These are phyloP conservation scores for Harlomillsia oculata DNA, from an alignment of 1,140 invertebrate genomes.

Conservation along the genomic window DNA sequence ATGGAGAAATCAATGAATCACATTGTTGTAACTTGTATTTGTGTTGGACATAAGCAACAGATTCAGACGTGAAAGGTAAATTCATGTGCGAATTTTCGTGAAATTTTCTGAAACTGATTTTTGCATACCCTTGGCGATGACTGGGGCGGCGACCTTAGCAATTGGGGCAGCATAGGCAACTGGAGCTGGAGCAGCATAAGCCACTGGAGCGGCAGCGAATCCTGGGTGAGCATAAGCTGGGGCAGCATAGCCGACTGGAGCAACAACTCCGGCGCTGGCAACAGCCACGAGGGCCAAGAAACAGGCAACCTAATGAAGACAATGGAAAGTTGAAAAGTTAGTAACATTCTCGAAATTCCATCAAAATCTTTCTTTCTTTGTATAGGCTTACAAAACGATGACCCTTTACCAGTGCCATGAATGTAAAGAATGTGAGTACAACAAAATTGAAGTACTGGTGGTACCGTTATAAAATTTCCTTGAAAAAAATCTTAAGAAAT, in stretches of 20 bases:
- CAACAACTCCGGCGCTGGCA: conserved; percentile 11
- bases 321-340: no score
- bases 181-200: background rate
- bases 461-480: no score
- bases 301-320: conserved; percentile 8
- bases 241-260: conserved; percentile 3
- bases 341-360: no score
- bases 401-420: no score
- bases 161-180: conserved; percentile 12
- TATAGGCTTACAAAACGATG: no score
- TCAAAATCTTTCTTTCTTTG: no score
- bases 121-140: conserved; percentile 1
- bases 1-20: background rate
- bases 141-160: conserved; percentile 2
- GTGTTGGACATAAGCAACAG: no score
- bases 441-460: no score
- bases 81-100: background rate
- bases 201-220: conserved; percentile 3
- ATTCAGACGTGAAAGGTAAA: no score
- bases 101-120: background rate
- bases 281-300: conserved; percentile 18
- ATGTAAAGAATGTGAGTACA: no score
- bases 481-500: no score
- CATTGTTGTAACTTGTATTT: background rate
- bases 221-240: conserved; percentile 16